Evolutionary conservation across 2,797 vertebrate species (phyloP), one percentile per base, ranked within the genome.

Genomic region (Masticophis lateralis): DNA sequence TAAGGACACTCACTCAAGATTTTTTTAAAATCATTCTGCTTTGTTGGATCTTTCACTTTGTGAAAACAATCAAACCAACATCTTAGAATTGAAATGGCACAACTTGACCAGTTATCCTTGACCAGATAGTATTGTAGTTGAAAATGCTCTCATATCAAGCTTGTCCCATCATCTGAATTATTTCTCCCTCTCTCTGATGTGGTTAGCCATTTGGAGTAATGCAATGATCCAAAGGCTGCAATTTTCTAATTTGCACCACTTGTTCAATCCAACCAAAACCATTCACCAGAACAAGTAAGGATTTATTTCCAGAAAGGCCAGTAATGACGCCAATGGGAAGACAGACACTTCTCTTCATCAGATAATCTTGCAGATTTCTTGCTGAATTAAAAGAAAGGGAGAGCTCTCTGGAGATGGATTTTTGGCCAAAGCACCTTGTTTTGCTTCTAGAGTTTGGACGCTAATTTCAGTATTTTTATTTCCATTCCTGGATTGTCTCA

Each of bases 271-370:
- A 69, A 22, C 28, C 51, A 83, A 47, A 59, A 53, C 53, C 57
- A 55, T 93, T 79, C 61, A 56, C 59, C 60, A 88, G n/a, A 91
- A 89, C 16, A 53, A 93, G n/a, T 63, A 91, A 88, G 86, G 86
- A 83, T 83, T 88, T 93, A 55, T 83, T 91, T 83, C 83, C 66
- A 55, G 92, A 93, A 91, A 93, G 87, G 90, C 91, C 92, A 91
- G 63, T 22, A 59, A 56, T 91, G 90, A 89, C 66, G 86, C 88
- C 87, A 61, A 51, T 86, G 57, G 47, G 87, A 51, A 93, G 69
- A 20, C 47, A 37, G 69, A 61, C 18, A 28, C 56, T 60, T 83
- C 66, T 83, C 56, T 55, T 91, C 7, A 8, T 63, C 28, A 59
- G 43, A 53, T 25, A 59, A 91, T 88, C 59, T 79, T 69, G 51